phyloP scores from a whole-genome alignment of 2,113 vertebrate species.

The Tupaia tana region DNA sequence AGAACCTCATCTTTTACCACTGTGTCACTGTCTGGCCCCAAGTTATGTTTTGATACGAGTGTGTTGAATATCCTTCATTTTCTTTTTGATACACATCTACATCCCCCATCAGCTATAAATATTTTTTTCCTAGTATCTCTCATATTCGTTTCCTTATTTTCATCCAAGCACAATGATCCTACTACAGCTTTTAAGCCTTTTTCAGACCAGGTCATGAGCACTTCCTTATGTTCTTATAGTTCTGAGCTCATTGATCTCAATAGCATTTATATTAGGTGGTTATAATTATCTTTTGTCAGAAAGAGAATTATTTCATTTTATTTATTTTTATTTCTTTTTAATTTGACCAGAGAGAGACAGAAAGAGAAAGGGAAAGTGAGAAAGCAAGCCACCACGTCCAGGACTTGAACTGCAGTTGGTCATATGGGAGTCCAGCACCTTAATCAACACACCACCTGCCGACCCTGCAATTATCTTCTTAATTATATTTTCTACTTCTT shows the following conservation, averaged over 20 bases:
- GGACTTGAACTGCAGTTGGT: no score
- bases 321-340: no score
- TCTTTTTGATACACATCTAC: not conserved
- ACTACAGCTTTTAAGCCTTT: not conserved
- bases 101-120: not conserved
- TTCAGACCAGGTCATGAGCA: not conserved
- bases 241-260: not conserved
- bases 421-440: no score
- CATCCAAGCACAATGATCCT: rapidly evolving
- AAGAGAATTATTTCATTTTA: no score
- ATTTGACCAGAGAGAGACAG: no score
- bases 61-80: not conserved
- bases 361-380: no score
- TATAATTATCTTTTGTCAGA: no score
- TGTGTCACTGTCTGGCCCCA: not conserved
- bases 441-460: no score
- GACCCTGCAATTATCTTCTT: not conserved
- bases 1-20: no score
- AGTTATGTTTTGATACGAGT: not conserved
- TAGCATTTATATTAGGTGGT: not conserved
- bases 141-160: not conserved
- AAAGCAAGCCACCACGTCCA: no score
- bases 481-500: not conserved
- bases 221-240: rapidly evolving
- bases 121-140: not conserved